A percentile compares a stretch with the other conserved stretches of the same genome.
Evolutionary conservation across 2,888 invertebrate genomes (phyloP).

Genomic region (Neoascia interrupta): DNA sequence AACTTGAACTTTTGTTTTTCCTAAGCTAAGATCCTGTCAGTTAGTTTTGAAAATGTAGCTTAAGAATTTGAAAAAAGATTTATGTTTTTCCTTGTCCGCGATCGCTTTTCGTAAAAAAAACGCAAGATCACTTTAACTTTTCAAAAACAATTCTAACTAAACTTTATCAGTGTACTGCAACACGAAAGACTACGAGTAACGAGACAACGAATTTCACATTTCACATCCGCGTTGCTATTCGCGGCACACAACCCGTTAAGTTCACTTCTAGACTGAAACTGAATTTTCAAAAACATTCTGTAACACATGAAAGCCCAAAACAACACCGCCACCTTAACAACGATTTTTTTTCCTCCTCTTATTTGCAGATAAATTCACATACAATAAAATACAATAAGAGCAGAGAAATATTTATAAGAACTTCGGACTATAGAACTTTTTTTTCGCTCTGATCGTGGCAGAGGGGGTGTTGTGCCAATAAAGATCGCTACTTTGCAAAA

Average conservation of each 20-base stretch:
- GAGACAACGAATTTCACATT: slow-evolving; percentile 57
- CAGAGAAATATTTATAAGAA: slow-evolving; percentile 41
- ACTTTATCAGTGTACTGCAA: slow-evolving; percentile 32
- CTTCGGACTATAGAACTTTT: slow-evolving; percentile 18
- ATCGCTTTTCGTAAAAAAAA: slow-evolving; percentile 9
- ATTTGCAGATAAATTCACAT: slow-evolving; percentile 54
- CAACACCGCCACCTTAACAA: slow-evolving; percentile 55
- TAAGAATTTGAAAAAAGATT: background rate
- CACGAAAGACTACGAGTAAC: slow-evolving; percentile 47
- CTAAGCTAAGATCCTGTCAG: too few species aligned
- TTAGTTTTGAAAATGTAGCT: background rate
- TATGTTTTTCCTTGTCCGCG: background rate
- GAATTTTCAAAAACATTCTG: slow-evolving; percentile 55
- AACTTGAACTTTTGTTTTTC: background rate
- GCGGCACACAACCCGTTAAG: slow-evolving; percentile 60
- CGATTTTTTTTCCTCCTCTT: slow-evolving; percentile 28
- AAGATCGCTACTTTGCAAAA: slow-evolving; percentile 11
- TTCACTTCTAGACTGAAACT: slow-evolving; percentile 63
- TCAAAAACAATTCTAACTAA: slow-evolving; percentile 46
- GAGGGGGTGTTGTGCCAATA: slow-evolving; percentile 54
- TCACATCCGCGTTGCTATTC: slow-evolving; percentile 38
- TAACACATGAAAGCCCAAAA: slow-evolving; percentile 58
- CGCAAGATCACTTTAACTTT: background rate
- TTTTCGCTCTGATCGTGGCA: slow-evolving; percentile 31
- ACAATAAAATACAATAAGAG: slow-evolving; percentile 29